Conservation (phyloP, 2,888 invertebrate genomes). For the Cheilosia scutellata region DNA sequence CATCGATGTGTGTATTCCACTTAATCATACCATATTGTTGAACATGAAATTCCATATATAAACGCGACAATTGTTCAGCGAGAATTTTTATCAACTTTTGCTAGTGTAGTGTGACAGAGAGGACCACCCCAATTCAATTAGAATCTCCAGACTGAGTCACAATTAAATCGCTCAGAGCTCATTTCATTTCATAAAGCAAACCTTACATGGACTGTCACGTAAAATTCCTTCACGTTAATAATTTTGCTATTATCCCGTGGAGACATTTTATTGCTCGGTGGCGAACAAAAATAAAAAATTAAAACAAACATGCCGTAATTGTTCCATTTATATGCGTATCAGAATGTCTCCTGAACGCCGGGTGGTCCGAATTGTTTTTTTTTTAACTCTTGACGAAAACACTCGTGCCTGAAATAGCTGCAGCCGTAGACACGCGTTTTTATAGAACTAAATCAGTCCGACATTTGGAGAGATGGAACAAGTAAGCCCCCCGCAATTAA, state of each 20-base stretch:
- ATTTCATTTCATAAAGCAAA: conserved; percentile 4
- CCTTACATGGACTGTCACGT: conserved; percentile 46
- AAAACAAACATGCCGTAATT: conserved; percentile 45
- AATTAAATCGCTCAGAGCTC: neutral
- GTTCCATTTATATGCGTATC: conserved; percentile 55
- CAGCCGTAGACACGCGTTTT: neutral
- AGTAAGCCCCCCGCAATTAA: conserved; percentile 6
- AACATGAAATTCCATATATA: conserved; percentile 37
- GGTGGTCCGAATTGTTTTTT: conserved; percentile 52
- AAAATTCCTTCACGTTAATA: conserved; percentile 59
- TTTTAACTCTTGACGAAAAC: conserved; percentile 26
- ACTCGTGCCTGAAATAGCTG: conserved; percentile 32
- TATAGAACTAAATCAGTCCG: conserved; percentile 1
- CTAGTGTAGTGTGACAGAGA: neutral
- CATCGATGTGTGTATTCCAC: conserved; percentile 20
- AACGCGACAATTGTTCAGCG: conserved; percentile 49
- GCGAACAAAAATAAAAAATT: neutral
- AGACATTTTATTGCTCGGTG: conserved; percentile 24
- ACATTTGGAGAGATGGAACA: neutral
- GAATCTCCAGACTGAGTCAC: conserved; percentile 50
- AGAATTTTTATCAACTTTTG: conserved; percentile 1
- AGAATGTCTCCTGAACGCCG: conserved; percentile 35
- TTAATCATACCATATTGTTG: conserved; percentile 11
- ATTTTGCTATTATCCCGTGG: neutral
- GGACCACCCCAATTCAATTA: conserved; percentile 56